Percentiles rank a stretch among this genome's conserved stretches.
phyloP scores from a whole-genome alignment of 2,888 invertebrate species.

The Hymenopus coronatus region DNA sequence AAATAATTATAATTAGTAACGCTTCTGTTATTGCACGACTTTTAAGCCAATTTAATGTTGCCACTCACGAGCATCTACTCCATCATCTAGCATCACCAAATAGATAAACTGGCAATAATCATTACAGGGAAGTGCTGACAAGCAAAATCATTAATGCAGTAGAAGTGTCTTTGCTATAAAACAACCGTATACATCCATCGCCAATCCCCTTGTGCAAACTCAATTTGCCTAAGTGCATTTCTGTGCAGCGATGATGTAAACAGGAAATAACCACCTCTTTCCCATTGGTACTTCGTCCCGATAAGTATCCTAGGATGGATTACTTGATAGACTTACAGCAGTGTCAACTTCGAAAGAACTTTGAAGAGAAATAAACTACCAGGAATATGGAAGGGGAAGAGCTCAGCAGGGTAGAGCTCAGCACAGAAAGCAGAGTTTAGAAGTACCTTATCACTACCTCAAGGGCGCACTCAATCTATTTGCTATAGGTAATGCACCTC shows the following conservation, averaged over 20 bases:
- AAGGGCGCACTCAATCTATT: background rate
- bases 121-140: no score
- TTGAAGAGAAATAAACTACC: background rate
- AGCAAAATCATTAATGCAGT: no score
- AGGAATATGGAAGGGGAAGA: no score
- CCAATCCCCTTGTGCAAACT: background rate
- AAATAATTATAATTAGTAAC: no score
- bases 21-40: no score
- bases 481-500: background rate
- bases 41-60: no score
- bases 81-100: no score
- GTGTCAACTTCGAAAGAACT: background rate
- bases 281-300: background rate
- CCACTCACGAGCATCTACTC: no score
- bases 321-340: background rate
- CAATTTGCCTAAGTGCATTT: background rate
- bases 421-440: background rate
- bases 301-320: background rate
- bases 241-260: background rate
- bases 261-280: no score
- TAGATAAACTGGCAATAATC: no score
- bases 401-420: background rate
- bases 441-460: background rate
- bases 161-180: no score
- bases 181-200: no score